Evolutionary conservation across 2,888 invertebrate genomes (phyloP), one percentile per base, ranked within the genome.

Genomic region (Tetragnatha montana): DNA sequence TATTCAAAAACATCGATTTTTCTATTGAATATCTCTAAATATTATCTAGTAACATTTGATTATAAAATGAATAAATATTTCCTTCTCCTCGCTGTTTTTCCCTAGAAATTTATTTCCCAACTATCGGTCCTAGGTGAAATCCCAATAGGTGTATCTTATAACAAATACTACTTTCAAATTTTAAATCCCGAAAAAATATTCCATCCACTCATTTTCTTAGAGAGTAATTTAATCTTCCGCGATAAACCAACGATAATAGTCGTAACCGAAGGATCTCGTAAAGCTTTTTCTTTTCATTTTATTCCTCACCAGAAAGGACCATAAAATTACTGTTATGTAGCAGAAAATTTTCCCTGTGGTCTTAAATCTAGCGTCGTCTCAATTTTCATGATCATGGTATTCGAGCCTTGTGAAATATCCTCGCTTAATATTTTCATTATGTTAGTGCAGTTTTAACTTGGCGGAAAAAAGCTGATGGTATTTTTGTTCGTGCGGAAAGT

Each of bases 261-360:
- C 21, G 17, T 19, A 8, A 70, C 51, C 70, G 21, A 50, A 50
- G 8, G 47, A 50, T 70, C n/a, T 84, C 84, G 49, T 84, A 84
- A 84, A 84, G 49, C 68, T 76, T 69, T 49, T 51, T 68, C n/a
- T 49, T 22, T 70, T 78, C 78, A 79, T 79, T 75, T 84, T 76
- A 69, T 47, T 69, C 75, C 35, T 60, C 49, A 76, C 68, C 49
- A 21, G 49, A 51, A 71, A 19, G 49, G 78, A 70, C 71, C 70
- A 70, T 85, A 85, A 85, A 85, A 85, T 85, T 85, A 70, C 50
- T 35, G 69, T 85, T 76, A 79, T 50, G 78, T 50, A 70, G 76
- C 70, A 79, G 70, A 85, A 71, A 78, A 78, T 50, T 70, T 60
- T 60, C 78, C 70, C 49, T 6, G 71, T 19, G 85, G 49, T 71